A percentile compares a stretch with the other conserved stretches of the same genome.
Conservation (phyloP, 2,797 vertebrate genomes). For the Cygnus olor region DNA sequence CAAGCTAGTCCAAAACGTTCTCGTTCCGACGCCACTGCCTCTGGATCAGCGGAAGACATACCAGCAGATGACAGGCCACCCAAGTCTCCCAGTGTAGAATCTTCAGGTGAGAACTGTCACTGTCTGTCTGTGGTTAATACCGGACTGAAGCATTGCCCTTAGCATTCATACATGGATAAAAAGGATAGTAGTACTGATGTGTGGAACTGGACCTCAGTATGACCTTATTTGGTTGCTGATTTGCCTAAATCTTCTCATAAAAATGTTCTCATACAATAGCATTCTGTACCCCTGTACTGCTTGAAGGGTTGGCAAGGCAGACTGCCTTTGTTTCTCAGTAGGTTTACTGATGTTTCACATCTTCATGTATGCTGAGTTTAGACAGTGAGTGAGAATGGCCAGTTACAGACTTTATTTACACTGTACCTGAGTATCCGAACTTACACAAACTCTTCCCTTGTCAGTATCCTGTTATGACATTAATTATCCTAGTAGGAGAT, state of each 20-base stretch:
- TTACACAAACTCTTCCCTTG: not conserved
- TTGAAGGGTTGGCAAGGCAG: not conserved
- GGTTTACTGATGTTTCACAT: not conserved
- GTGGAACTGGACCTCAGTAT: not conserved
- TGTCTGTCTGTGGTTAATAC: not conserved
- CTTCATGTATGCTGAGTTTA: not conserved
- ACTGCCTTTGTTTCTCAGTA: not conserved
- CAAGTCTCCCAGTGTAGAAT: not conserved
- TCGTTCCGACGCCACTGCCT: constrained; percentile 19
- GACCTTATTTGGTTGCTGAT: not conserved
- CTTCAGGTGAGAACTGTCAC: constrained; percentile 56
- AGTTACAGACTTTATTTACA: not conserved
- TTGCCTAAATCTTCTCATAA: not conserved
- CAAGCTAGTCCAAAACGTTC: constrained; percentile 52
- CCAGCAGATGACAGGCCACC: not conserved
- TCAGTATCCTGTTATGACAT: not conserved
- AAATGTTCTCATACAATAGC: not conserved
- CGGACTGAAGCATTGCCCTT: not conserved
- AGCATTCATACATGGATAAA: not conserved
- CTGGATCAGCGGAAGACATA: constrained; percentile 25
- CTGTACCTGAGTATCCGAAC: not conserved
- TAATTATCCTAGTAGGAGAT: not conserved
- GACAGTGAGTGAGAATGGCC: not conserved
- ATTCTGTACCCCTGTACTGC: not conserved
- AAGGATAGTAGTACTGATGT: accelerated